Percentiles rank a stretch among this genome's conserved stretches.
These are phyloP conservation scores for Larimichthys crocea DNA, from an alignment of 2,113 vertebrate species.

Conservation along the genomic window DNA sequence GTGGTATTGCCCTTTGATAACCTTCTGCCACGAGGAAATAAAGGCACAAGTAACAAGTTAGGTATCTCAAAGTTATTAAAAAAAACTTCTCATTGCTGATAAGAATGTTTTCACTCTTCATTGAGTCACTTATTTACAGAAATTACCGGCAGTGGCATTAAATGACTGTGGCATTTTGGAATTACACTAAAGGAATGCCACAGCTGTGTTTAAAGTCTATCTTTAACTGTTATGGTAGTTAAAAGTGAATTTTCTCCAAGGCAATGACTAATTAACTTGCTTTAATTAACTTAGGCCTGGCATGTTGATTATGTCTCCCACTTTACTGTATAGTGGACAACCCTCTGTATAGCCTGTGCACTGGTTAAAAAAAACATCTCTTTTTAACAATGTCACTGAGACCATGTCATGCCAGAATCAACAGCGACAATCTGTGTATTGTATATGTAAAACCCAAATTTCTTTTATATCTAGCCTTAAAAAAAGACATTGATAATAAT, in stretches of 20 bases:
- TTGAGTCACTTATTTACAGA: constrained; percentile 26
- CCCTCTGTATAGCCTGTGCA: constrained; percentile 29
- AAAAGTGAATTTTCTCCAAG: constrained; percentile 47
- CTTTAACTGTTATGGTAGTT: constrained; percentile 49
- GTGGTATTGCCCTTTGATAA: not conserved
- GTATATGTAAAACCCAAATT: not conserved
- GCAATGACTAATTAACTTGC: constrained; percentile 46
- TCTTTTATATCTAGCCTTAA: not conserved
- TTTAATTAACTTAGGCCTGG: constrained; percentile 50
- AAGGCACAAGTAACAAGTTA: not conserved
- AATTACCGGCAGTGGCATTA: constrained; percentile 34
- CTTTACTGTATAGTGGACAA: constrained; percentile 35
- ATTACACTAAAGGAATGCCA: constrained; percentile 35
- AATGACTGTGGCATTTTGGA: constrained; percentile 45
- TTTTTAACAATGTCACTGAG: not conserved
- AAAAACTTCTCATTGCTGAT: constrained; percentile 27
- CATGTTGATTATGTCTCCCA: constrained; percentile 38
- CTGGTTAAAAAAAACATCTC: constrained; percentile 7
- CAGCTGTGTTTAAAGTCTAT: constrained; percentile 52
- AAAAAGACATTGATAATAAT: constrained; percentile 1
- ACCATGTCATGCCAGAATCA: not conserved
- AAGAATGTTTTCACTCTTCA: constrained; percentile 38
- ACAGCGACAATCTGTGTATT: not conserved
- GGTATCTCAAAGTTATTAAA: not conserved
- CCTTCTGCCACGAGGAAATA: constrained; percentile 1